These are phyloP conservation scores for Pristionchus mayeri DNA, from an alignment of 2,888 invertebrate species.

Conservation along the genomic window DNA sequence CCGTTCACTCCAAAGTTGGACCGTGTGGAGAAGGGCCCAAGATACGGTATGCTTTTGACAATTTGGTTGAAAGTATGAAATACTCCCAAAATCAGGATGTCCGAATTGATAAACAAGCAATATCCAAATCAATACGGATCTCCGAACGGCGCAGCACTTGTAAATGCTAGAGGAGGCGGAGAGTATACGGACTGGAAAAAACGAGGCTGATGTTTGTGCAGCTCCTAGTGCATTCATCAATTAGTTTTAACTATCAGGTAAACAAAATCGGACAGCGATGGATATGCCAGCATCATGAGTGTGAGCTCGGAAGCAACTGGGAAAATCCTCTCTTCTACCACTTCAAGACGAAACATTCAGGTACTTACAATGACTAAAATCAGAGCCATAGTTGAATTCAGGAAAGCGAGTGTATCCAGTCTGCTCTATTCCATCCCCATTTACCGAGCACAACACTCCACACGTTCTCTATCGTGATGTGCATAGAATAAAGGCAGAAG, in stretches of 20 bases:
- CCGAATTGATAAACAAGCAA: too few species aligned
- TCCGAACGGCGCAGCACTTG: too few species aligned
- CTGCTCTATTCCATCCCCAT: neutral
- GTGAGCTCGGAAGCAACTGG: neutral
- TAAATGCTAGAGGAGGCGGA: too few species aligned
- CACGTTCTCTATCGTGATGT: neutral
- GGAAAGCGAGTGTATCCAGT: neutral
- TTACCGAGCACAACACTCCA: neutral
- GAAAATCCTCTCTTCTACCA: neutral
- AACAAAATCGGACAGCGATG: neutral
- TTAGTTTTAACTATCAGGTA: neutral
- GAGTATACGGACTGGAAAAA: neutral
- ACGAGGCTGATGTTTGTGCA: neutral
- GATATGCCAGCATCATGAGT: neutral
- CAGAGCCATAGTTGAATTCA: neutral
- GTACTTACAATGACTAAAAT: neutral
- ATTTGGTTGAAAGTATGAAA: too few species aligned
- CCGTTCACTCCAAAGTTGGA: too few species aligned
- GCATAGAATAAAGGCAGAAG: neutral
- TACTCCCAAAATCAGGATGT: too few species aligned
- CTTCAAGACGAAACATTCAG: neutral
- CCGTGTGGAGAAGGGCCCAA: too few species aligned
- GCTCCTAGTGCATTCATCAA: too few species aligned
- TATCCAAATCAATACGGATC: too few species aligned
- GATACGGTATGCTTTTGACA: too few species aligned